Conservation (phyloP, 2,888 invertebrate genomes). For the Caenorhabditis virilis region DNA sequence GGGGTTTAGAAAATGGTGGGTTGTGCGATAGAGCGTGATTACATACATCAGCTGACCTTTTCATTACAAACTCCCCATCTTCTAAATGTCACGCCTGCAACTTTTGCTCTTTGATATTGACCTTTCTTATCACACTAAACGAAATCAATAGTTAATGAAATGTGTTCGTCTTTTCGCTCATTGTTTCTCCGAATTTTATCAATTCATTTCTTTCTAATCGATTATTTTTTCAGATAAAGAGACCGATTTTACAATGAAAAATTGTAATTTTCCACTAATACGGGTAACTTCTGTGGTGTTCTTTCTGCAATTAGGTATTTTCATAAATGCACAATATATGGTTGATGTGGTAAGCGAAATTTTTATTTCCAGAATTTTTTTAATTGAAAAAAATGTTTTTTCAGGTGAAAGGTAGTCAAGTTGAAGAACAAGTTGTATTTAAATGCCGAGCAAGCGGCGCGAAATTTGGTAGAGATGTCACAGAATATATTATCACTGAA, state of each 20-base stretch:
- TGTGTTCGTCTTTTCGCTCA: too few species aligned
- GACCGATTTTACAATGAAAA: too few species aligned
- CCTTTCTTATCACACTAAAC: slow-evolving; percentile 2
- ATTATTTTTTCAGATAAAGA: too few species aligned
- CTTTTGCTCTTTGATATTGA: not conserved
- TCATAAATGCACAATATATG: slow-evolving; percentile 35
- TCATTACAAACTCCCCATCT: too few species aligned
- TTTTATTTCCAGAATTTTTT: too few species aligned
- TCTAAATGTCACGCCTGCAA: too few species aligned
- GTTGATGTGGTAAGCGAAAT: slow-evolving; percentile 45
- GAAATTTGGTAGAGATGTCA: slow-evolving; percentile 60
- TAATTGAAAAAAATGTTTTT: slow-evolving; percentile 10
- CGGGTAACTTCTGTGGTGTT: too few species aligned
- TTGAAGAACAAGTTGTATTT: slow-evolving; percentile 36
- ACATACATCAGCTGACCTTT: slow-evolving; percentile 30
- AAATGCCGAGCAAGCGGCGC: slow-evolving; percentile 65
- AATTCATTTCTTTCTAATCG: too few species aligned
- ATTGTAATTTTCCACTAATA: too few species aligned
- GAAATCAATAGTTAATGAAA: too few species aligned
- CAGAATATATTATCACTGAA: slow-evolving; percentile 45
- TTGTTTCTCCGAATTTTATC: too few species aligned
- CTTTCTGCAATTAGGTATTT: slow-evolving; percentile 5
- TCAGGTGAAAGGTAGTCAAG: slow-evolving; percentile 45
- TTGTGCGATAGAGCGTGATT: slow-evolving; percentile 19
- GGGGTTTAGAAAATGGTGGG: slow-evolving; percentile 1